phyloP scores from a whole-genome alignment of 2,888 invertebrate genomes.

The Drosophila basisetae region DNA sequence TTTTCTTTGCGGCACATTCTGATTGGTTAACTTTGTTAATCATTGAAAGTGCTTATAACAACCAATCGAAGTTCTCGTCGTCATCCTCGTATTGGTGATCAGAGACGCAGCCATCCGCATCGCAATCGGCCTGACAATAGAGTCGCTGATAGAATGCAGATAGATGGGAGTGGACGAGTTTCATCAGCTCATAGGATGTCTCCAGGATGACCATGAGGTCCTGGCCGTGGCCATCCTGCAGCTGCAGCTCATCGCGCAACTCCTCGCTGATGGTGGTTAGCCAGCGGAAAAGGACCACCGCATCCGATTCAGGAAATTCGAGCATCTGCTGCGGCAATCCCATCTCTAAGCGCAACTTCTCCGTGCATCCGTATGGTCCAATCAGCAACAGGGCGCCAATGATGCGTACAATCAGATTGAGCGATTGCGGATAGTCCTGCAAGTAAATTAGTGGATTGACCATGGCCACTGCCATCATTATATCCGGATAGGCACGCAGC shows the following conservation, averaged over 20 bases:
- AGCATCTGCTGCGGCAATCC: slow-evolving; percentile 41
- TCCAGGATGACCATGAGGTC: slow-evolving; percentile 60
- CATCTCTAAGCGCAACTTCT: slow-evolving; percentile 44
- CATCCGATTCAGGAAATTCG: slow-evolving; percentile 44
- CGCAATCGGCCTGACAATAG: neutral
- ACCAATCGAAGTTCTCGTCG: slow-evolving; percentile 36
- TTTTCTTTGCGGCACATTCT: neutral
- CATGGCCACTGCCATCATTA: slow-evolving; percentile 49
- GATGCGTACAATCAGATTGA: slow-evolving; percentile 56
- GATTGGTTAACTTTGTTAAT: neutral
- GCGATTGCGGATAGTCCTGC: slow-evolving; percentile 50
- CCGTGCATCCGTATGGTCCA: slow-evolving; percentile 54
- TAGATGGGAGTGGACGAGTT: slow-evolving; percentile 41
- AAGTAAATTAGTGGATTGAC: slow-evolving; percentile 55
- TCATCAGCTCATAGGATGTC: slow-evolving; percentile 51
- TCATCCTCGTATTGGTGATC: slow-evolving; percentile 16
- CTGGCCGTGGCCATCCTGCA: slow-evolving; percentile 27
- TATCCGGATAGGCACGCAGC: slow-evolving; percentile 45
- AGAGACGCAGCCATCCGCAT: slow-evolving; percentile 16
- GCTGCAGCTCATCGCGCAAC: slow-evolving; percentile 39
- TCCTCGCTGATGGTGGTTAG: slow-evolving; percentile 51
- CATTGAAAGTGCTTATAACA: neutral
- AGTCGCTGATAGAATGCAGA: slow-evolving; percentile 12
- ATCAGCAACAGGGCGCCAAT: slow-evolving; percentile 31
- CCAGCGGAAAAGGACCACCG: slow-evolving; percentile 59